These are phyloP conservation scores for Agraylea sexmaculata DNA, from an alignment of 1,140 invertebrate genomes.

Conservation along the genomic window DNA sequence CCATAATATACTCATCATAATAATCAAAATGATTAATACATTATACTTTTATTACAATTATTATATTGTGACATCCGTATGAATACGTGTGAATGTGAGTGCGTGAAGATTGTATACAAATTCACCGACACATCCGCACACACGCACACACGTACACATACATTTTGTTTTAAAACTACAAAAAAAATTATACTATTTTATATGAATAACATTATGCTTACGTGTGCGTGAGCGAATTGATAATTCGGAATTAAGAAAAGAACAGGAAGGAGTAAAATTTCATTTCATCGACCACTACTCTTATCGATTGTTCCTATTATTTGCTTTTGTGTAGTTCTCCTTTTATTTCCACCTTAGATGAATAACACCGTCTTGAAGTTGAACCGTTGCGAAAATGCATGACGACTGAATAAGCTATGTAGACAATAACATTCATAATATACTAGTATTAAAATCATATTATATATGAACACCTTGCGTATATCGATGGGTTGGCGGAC, in stretches of 20 bases:
- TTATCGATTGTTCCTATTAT: neutral
- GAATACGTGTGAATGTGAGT: slow-evolving; percentile 3
- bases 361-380: slow-evolving; percentile 5
- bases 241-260: slow-evolving; percentile 5
- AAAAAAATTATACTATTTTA: slow-evolving; percentile 6
- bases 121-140: slow-evolving; percentile 1
- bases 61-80: slow-evolving; percentile 7
- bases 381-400: neutral
- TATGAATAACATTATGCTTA: slow-evolving; percentile 7
- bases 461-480: slow-evolving; percentile 4
- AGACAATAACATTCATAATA: neutral
- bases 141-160: slow-evolving; percentile 5
- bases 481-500: no score
- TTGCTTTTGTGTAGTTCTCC: slow-evolving; percentile 2
- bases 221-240: neutral
- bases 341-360: slow-evolving; percentile 3
- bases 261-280: no score
- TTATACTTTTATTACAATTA: slow-evolving; percentile 5
- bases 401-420: neutral
- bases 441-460: slow-evolving; percentile 5
- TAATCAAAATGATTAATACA: no score
- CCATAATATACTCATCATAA: slow-evolving; percentile 5
- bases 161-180: slow-evolving; percentile 5
- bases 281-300: no score
- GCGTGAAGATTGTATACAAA: no score